A percentile compares a stretch with the other conserved stretches of the same genome.
Evolutionary conservation across 2,113 vertebrate species (phyloP).

Genomic region (Poecilia latipinna): DNA sequence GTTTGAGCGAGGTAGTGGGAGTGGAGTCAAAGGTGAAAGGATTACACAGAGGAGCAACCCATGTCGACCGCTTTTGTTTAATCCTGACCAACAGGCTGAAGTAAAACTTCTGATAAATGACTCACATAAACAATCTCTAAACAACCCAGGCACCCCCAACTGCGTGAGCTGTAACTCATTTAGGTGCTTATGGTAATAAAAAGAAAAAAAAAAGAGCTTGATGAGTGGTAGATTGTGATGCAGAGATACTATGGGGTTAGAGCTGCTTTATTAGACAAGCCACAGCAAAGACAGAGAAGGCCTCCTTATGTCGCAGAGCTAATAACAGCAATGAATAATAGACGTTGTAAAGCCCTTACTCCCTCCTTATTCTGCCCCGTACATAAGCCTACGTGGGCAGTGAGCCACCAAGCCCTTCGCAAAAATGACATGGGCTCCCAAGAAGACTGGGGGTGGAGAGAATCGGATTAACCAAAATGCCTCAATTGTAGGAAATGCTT

Average conservation of each 20-base stretch:
- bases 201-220: not conserved
- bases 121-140: not conserved
- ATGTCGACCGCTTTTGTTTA: slow-evolving; percentile 46
- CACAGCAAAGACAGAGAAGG: slow-evolving; percentile 36
- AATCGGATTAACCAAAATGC: slow-evolving; percentile 70
- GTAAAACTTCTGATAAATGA: slow-evolving; percentile 18
- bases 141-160: not conserved
- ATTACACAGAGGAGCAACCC: slow-evolving; percentile 54
- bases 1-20: slow-evolving; percentile 15
- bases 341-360: slow-evolving; percentile 55
- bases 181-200: slow-evolving; percentile 11
- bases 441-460: slow-evolving; percentile 63
- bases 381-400: slow-evolving; percentile 57
- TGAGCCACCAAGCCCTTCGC: slow-evolving; percentile 50
- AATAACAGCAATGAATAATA: slow-evolving; percentile 67
- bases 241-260: slow-evolving; percentile 16
- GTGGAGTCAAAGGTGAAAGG: slow-evolving; percentile 62
- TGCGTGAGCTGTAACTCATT: slow-evolving; percentile 5
- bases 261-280: slow-evolving; percentile 35
- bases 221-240: slow-evolving; percentile 11
- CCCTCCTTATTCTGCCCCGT: slow-evolving; percentile 52
- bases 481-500: slow-evolving; percentile 60
- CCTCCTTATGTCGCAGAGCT: slow-evolving; percentile 51
- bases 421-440: slow-evolving; percentile 59
- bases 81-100: slow-evolving; percentile 32